Evolutionary conservation across 2,888 invertebrate genomes (phyloP).

Genomic region (Meiosimyza decipiens): DNA sequence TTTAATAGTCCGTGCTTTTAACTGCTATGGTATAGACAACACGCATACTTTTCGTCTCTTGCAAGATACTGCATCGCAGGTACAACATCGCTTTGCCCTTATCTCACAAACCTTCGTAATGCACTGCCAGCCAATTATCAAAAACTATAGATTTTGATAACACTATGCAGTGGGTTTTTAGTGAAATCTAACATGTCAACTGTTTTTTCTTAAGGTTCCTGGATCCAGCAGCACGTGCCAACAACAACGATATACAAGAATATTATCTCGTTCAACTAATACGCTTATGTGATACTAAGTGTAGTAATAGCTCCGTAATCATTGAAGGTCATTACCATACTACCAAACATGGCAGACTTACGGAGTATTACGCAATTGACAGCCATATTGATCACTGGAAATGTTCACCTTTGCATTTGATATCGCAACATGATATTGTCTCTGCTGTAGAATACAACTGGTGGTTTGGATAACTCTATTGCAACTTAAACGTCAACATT

Average conservation of each 20-base stretch:
- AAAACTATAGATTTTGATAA: no score
- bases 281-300: conserved; percentile 29
- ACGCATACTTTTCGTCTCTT: no score
- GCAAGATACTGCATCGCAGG: no score
- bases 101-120: no score
- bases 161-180: no score
- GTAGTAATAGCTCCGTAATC: neutral
- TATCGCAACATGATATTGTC: conserved; percentile 45
- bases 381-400: conserved; percentile 47
- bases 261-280: conserved; percentile 44
- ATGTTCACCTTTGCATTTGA: conserved; percentile 49
- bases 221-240: conserved; percentile 34
- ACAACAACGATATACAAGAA: conserved; percentile 45
- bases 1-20: no score
- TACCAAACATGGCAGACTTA: conserved; percentile 49
- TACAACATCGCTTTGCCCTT: no score
- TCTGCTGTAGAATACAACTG: conserved; percentile 41
- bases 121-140: no score
- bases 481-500: conserved; percentile 5
- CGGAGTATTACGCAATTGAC: conserved; percentile 37
- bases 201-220: conserved; percentile 27
- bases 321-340: conserved; percentile 41
- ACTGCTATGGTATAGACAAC: no score
- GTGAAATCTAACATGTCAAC: no score
- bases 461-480: conserved; percentile 18